These are phyloP conservation scores for Atethmia centrago DNA, from an alignment of 2,888 invertebrate species.

Conservation along the genomic window DNA sequence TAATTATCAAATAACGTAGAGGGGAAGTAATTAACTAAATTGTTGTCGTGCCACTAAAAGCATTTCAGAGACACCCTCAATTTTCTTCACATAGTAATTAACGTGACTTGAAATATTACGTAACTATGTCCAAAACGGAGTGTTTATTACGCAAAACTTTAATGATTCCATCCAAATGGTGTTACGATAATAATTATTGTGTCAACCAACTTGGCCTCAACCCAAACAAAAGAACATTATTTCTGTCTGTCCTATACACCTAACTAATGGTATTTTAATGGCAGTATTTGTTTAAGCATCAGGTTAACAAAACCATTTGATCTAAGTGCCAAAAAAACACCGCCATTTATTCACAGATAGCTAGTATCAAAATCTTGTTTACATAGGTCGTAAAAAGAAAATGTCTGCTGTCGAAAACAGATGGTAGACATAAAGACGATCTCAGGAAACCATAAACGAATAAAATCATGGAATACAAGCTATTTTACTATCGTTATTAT, in stretches of 20 bases:
- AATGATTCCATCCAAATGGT: not conserved
- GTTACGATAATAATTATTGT: not conserved
- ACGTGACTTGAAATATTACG: not conserved
- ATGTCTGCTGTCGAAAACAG: not conserved
- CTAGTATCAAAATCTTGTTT: not conserved
- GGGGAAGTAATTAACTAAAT: not conserved
- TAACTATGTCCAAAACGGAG: not conserved
- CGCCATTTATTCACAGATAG: not conserved
- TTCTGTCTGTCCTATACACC: not conserved
- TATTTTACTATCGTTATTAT: no score
- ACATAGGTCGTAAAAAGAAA: conserved; percentile 3
- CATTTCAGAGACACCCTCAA: conserved; percentile 3
- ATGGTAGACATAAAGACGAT: conserved; percentile 6
- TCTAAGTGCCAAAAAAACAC: not conserved
- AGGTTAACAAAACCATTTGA: conserved; percentile 2
- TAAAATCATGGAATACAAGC: not conserved
- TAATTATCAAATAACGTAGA: not conserved
- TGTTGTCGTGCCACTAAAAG: not conserved
- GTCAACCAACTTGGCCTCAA: not conserved
- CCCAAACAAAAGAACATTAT: not conserved
- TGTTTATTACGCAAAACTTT: not conserved
- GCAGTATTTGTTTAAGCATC: not conserved
- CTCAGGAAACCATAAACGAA: not conserved
- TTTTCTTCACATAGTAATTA: conserved; percentile 4
- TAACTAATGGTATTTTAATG: not conserved